Evolutionary conservation across 1,140 invertebrate species (phyloP), one percentile per base, ranked within the genome.

Genomic region (Pomacea maculata): DNA sequence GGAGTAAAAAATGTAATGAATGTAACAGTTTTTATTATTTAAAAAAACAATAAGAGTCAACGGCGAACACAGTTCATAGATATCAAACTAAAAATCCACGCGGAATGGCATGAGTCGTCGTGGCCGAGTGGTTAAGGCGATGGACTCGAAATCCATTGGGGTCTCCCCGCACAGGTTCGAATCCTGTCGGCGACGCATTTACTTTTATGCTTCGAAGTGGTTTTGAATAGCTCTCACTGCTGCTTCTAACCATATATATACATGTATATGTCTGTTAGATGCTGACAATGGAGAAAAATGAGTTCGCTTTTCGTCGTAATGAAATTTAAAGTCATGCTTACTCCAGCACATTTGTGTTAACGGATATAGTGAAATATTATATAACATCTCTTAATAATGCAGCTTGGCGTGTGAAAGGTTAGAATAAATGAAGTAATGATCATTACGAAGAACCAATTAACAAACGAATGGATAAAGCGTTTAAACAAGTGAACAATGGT

Each of bases 91-190:
- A 25, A 25, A 70, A 5, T 17, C 12, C 67, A 15, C 14, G 21
- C 29, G 9, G 10, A 70, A 34, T 25, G 25, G 0, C 29, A 10
- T 11, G 11, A 70, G 67, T 70, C 67, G 67, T 70, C 67, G 67
- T 70, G 67, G 67, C 86, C 86, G 85, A 87, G 86, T 87, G 87
- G 87, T 88, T 87, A 88, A 96, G 95, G 95, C 95, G 95, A 95
- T 95, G 94, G 95, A 95, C 95, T 96, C 94, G 95, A 96, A 95
- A 96, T 96, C 95, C 94, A 95, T 95, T 96, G 95, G 95, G 95
- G 93, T 95, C 92, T 95, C 93, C 95, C 95, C 95, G 95, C 95
- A 94, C 72, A 52, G 72, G 34, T 52, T 74, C 34, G 34, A 74
- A 74, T 55, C 72, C 72, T 74, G 54, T 74, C 34, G 72, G 72